Evolutionary conservation across 2,888 invertebrate species (phyloP).

Genomic region (Chrysolina haemoptera): DNA sequence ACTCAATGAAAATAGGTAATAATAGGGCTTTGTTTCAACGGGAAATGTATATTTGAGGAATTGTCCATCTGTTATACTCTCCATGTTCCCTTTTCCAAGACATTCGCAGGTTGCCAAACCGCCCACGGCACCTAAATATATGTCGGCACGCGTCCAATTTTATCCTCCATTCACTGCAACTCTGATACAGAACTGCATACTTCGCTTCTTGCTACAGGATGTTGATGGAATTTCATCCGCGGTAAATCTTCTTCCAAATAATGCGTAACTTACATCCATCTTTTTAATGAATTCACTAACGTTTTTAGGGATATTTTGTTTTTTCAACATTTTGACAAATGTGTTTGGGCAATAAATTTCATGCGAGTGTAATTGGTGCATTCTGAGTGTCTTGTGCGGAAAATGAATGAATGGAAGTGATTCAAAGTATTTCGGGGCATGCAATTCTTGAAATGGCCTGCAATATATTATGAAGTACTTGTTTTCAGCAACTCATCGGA

Average conservation of each 20-base stretch:
- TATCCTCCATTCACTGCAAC: conserved; percentile 71
- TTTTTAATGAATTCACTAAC: conserved; percentile 38
- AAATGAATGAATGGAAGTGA: conserved; percentile 28
- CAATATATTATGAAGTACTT: neutral
- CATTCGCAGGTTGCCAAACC: conserved; percentile 70
- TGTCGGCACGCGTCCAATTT: conserved; percentile 70
- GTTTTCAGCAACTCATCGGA: neutral
- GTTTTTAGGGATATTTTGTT: conserved; percentile 33
- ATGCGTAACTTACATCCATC: conserved; percentile 43
- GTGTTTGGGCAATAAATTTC: conserved; percentile 34
- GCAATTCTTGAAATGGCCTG: conserved; percentile 8
- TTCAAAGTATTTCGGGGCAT: conserved; percentile 21
- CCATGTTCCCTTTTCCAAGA: conserved; percentile 64
- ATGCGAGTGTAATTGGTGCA: conserved; percentile 36
- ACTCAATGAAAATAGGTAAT: neutral
- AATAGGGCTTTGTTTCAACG: conserved; percentile 35
- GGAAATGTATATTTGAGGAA: conserved; percentile 57
- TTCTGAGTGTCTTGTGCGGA: conserved; percentile 3
- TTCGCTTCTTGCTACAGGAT: conserved; percentile 41
- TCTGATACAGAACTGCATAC: conserved; percentile 56
- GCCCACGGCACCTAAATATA: conserved; percentile 72
- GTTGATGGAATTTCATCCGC: conserved; percentile 36
- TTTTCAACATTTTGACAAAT: conserved; percentile 41
- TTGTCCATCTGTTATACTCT: conserved; percentile 69
- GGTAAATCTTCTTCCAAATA: conserved; percentile 45